Percentiles rank a stretch among this genome's conserved stretches.
phyloP scores from a whole-genome alignment of 2,113 vertebrate genomes.

The Sinosuthora webbiana region DNA sequence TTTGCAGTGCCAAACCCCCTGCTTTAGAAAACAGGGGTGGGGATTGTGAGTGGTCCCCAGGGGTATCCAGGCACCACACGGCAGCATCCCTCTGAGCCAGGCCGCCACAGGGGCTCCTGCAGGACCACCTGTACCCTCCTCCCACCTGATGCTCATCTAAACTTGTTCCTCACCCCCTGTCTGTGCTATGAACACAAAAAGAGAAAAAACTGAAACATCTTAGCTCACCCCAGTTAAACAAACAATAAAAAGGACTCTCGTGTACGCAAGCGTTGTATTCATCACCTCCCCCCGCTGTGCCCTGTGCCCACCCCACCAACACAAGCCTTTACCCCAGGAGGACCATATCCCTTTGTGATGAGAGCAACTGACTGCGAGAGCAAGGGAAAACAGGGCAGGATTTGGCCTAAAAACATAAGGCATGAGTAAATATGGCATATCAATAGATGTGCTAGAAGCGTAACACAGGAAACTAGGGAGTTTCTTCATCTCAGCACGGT shows the following conservation, averaged over 20 bases:
- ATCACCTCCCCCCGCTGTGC: background rate
- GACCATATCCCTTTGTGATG: background rate
- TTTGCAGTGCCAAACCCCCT: background rate
- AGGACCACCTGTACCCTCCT: background rate
- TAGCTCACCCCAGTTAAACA: background rate
- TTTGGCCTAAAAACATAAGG: background rate
- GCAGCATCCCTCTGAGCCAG: background rate
- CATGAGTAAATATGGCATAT: background rate
- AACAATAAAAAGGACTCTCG: accelerated
- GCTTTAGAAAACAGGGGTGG: background rate
- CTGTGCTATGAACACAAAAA: background rate
- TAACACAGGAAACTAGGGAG: accelerated
- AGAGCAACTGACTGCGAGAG: background rate
- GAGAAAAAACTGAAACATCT: background rate
- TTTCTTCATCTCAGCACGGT: background rate
- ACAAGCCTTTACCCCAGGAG: background rate
- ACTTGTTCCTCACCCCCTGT: background rate
- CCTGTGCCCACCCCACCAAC: background rate
- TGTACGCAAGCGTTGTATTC: background rate
- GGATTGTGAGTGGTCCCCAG: background rate
- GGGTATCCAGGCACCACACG: accelerated
- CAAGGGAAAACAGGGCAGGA: background rate
- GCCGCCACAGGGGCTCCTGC: background rate
- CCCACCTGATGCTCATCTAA: background rate
- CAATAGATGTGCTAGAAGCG: background rate